phyloP scores from a whole-genome alignment of 2,888 invertebrate genomes.

The Tipula lateralis region DNA sequence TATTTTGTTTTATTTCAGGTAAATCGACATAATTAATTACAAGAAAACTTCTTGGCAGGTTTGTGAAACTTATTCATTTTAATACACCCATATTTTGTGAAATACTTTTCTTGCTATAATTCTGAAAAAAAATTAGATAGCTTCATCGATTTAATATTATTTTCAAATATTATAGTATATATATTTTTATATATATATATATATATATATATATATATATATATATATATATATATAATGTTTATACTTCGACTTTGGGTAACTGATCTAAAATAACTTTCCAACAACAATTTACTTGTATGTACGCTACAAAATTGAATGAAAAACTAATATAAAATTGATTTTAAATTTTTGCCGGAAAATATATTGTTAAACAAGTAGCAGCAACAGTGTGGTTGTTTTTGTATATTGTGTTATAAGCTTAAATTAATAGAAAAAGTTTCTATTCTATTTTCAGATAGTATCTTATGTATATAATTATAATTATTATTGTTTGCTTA shows the following conservation, averaged over 20 bases:
- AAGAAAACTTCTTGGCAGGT: background rate
- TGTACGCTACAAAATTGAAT: background rate
- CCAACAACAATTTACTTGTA: background rate
- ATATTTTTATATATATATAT: background rate
- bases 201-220: background rate
- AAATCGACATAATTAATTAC: background rate
- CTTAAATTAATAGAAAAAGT: background rate
- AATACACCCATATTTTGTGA: background rate
- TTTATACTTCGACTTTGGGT: no score
- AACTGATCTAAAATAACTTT: background rate
- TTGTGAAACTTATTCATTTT: background rate
- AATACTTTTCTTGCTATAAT: no score
- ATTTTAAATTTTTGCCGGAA: background rate
- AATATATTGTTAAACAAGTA: background rate
- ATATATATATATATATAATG: background rate
- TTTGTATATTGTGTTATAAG: background rate
- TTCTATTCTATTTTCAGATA: background rate
- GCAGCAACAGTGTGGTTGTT: background rate
- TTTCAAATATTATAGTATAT: background rate
- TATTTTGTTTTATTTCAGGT: background rate
- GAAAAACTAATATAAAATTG: background rate
- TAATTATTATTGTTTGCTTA: background rate
- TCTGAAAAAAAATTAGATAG: no score
- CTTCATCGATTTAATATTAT: no score
- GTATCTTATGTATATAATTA: background rate